Evolutionary conservation across 2,888 invertebrate genomes (phyloP).

Genomic region (Ypsolopha sequella): DNA sequence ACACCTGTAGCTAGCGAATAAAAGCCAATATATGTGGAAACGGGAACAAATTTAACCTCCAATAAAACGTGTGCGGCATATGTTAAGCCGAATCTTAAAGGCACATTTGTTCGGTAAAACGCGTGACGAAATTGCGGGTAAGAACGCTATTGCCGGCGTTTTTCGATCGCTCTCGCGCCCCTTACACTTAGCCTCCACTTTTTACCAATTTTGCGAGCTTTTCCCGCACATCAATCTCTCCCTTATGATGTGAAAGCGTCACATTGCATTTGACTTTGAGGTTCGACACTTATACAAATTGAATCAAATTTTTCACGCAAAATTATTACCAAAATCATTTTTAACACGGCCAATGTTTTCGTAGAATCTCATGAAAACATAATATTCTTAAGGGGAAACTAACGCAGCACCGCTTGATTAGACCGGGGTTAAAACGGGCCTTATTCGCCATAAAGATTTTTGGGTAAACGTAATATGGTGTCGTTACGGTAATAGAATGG

Average conservation of each 20-base stretch:
- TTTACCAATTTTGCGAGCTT: conserved; percentile 66
- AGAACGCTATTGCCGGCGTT: conserved; percentile 38
- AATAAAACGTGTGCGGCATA: conserved; percentile 62
- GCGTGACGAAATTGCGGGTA: conserved; percentile 65
- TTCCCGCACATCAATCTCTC: conserved; percentile 61
- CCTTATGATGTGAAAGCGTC: conserved; percentile 54
- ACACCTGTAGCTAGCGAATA: conserved; percentile 36
- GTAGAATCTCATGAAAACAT: neutral
- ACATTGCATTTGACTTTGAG: conserved; percentile 23
- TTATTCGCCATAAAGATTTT: conserved; percentile 53
- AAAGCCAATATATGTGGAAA: conserved; percentile 33
- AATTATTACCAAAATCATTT: neutral
- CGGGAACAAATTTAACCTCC: conserved; percentile 45
- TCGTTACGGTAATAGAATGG: conserved; percentile 63
- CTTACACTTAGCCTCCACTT: conserved; percentile 66
- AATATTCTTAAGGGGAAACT: neutral
- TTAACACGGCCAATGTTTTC: neutral
- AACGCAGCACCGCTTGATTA: conserved; percentile 49
- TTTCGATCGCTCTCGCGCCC: conserved; percentile 52
- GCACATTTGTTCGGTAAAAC: conserved; percentile 64
- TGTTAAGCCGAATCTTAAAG: conserved; percentile 58
- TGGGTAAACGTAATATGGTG: conserved; percentile 59
- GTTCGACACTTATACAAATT: conserved; percentile 15
- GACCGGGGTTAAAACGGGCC: conserved; percentile 39
- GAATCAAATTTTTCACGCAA: neutral